Evolutionary conservation across 2,797 vertebrate species (phyloP), one percentile per base, ranked within the genome.

Genomic region (Lepus townsendii): DNA sequence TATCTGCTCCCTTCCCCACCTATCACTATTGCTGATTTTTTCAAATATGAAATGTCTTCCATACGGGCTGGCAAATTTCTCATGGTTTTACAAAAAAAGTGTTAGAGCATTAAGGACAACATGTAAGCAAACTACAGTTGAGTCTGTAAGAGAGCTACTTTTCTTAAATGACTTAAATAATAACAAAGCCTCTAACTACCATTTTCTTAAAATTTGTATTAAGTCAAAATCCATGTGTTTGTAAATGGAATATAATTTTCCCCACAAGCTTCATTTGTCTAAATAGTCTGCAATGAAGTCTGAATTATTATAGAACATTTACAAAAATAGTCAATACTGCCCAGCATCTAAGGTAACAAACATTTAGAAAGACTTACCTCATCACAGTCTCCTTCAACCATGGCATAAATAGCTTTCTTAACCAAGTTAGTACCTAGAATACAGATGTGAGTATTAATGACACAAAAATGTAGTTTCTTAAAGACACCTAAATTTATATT

Each of bases 381-480:
- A 95, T 99, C 99, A 98, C 99, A 99, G 98, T 99, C 99, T 82
- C 99, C 99, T 98, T 99, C 99, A 98, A 99, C 99, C 99, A 99
- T 99, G 98, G 99, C 99, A 98, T 99, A 99, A 98, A 99, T 99
- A 98, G 99, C 99, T 99, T 99, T 99, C 99, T 99, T 99, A 98
- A 99, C 99, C 98, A 99, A 99, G 98, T 99, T 99, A 98, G 99
- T 99, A 99, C 99, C 99, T 99, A 98, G 96, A 99, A 99, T 62
- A 98, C 0, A 98, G 96, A 97, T 93, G 96, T 96, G 88, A 96
- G 96, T 95, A 96, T 97, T 97, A 97, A 95, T 93, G 91, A 95
- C 89, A 42, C 95, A 95, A 97, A 97, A 95, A 72, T 60, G 16
- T 52, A 93, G 69, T 90, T 92, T 95, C 62, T 96, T 93, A 96